Evolutionary conservation across 2,888 invertebrate species (phyloP), one percentile per base, ranked within the genome.

Genomic region (Leptinotarsa tumamoca): DNA sequence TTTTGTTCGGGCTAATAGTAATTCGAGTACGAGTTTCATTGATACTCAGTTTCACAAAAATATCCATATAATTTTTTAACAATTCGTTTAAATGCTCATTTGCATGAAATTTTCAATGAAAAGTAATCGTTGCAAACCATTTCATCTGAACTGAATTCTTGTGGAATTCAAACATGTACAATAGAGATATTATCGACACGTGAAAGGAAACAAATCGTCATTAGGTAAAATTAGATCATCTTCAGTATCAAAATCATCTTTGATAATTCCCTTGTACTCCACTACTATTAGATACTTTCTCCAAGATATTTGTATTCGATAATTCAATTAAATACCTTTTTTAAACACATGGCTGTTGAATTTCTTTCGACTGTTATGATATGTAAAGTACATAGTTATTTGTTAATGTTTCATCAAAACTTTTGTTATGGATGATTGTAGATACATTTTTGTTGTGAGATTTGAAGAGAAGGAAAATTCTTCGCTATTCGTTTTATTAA

Each of bases 341-440:
- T 52, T 52, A 3, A 52, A 63, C 81, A 78, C 84, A 84, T 85
- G 85, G 84, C 83, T 85, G 86, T 85, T 87, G 84, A 76, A 82
- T 86, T 85, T 85, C 84, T 80, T 80, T 86, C 84, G 84, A 69
- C 67, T 81, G 80, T 79, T 76, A 80, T 82, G 80, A 82, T 80
- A 80, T 82, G 73, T 72, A 74, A 72, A 63, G 78, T 69, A 74
- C 68, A 68, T 67, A 70, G 63, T 51, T 76, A 74, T 68, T 43
- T 70, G 54, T 69, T 50, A 58, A 61, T 51, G 17, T 75, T 58
- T 72, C 51, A 56, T 73, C 63, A 52, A 69, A 63, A 63, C n/a
- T 15, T 15, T 52, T 52, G 52, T 52, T 5, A 43, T 43, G 2
- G 10, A 7, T 43, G 10, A 43, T 54, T 54, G 43, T 43, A 54